Evolutionary conservation across 2,888 invertebrate species (phyloP).

Genomic region (Acronicta alni): DNA sequence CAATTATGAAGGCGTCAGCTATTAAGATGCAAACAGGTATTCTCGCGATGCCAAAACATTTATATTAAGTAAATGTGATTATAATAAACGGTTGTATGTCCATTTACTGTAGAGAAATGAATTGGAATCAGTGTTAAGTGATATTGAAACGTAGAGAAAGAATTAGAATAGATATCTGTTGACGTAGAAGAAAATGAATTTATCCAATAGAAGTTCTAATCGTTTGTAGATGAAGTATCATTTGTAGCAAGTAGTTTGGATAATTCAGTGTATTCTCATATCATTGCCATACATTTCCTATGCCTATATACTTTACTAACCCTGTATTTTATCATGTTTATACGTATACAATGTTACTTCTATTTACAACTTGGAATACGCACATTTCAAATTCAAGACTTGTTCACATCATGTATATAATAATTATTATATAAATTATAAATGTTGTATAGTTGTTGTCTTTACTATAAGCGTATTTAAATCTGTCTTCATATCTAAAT

Average conservation of each 20-base stretch:
- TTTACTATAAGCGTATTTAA: constrained; percentile 62
- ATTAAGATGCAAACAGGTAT: constrained; percentile 54
- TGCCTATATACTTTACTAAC: constrained; percentile 47
- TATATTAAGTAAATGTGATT: constrained; percentile 75
- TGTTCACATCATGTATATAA: constrained; percentile 79
- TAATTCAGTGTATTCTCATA: constrained; percentile 57
- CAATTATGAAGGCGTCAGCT: constrained; percentile 58
- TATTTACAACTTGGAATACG: constrained; percentile 67
- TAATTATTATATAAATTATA: constrained; percentile 66
- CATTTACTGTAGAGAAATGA: constrained; percentile 84
- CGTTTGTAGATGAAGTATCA: constrained; percentile 62
- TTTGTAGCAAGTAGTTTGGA: constrained; percentile 55
- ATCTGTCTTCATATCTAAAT: constrained; percentile 55
- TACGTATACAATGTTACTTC: constrained; percentile 60
- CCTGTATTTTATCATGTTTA: constrained; percentile 51
- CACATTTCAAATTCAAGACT: constrained; percentile 87
- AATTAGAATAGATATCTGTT: constrained; percentile 67
- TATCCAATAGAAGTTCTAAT: constrained; percentile 71
- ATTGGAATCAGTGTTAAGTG: constrained; percentile 71
- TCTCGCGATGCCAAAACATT: constrained; percentile 84
- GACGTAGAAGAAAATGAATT: constrained; percentile 75
- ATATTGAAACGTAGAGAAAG: constrained; percentile 65
- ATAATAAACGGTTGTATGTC: constrained; percentile 84
- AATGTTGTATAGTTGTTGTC: constrained; percentile 82
- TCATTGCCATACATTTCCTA: constrained; percentile 62